A percentile compares a stretch with the other conserved stretches of the same genome.
Evolutionary conservation across 2,113 vertebrate species (phyloP).

Genomic region (Hypocryptadius cinnamomeus): DNA sequence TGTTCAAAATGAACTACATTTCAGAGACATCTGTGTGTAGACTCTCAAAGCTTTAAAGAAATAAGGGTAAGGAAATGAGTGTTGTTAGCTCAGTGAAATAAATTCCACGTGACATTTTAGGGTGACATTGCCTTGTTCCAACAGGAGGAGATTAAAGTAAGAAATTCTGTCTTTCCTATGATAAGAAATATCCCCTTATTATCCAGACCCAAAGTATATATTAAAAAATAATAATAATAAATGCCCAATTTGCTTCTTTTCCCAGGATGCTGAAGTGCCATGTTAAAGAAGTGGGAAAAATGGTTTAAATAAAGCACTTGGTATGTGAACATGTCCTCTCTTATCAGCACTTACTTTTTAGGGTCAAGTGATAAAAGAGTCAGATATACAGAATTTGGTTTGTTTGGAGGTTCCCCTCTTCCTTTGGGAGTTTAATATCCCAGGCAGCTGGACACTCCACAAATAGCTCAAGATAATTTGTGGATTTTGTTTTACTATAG

Average conservation of each 20-base stretch:
- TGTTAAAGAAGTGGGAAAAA: background rate
- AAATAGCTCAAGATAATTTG: background rate
- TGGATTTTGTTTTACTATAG: background rate
- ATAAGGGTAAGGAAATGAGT: constrained; percentile 24
- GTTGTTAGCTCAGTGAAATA: constrained; percentile 1
- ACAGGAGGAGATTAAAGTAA: background rate
- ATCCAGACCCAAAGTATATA: background rate
- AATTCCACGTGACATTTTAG: background rate
- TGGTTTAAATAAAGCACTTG: background rate
- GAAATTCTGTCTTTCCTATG: background rate
- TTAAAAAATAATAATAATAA: background rate
- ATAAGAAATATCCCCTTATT: background rate
- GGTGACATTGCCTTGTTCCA: background rate
- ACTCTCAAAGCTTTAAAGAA: background rate
- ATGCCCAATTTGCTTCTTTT: background rate
- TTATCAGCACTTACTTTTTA: background rate
- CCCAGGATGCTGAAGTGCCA: background rate
- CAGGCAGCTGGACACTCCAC: background rate
- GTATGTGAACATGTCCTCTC: background rate
- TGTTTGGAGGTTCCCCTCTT: background rate
- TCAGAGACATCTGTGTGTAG: background rate
- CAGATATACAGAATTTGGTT: background rate
- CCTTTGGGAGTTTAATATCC: background rate
- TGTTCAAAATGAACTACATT: background rate
- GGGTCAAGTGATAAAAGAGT: background rate